These are phyloP conservation scores for Eriocheir sinensis DNA, from an alignment of 1,140 invertebrate species.

Conservation along the genomic window DNA sequence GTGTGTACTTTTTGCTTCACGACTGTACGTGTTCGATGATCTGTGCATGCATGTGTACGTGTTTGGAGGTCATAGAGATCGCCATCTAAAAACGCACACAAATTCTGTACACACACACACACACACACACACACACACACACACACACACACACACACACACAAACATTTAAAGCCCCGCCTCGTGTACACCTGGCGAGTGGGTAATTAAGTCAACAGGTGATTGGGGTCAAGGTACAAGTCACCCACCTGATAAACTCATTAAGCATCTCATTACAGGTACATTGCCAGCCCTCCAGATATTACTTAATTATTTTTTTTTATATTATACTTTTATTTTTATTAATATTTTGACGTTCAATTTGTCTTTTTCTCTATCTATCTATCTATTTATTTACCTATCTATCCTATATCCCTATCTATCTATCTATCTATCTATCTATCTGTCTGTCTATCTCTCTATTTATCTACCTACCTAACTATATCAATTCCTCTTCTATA, in stretches of 20 bases:
- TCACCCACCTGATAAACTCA: background rate
- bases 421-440: background rate
- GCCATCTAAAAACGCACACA: too few species aligned
- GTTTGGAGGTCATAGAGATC: too few species aligned
- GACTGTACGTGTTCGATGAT: background rate
- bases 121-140: conserved; percentile 42
- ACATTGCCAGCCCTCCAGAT: too few species aligned
- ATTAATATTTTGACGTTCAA: too few species aligned
- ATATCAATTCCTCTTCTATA: too few species aligned
- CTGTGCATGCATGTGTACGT: background rate
- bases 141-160: conserved; percentile 42
- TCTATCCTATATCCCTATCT: background rate
- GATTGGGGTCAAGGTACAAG: background rate
- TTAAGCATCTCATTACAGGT: background rate
- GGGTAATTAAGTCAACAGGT: background rate
- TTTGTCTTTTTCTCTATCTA: background rate
- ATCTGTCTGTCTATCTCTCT: background rate
- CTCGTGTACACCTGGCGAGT: background rate
- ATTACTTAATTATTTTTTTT: too few species aligned
- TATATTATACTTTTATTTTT: too few species aligned
- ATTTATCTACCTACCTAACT: background rate
- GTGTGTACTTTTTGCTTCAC: too few species aligned
- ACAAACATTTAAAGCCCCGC: too few species aligned
- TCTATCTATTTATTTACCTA: too few species aligned
- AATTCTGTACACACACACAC: background rate